A percentile compares a stretch with the other conserved stretches of the same genome.
These are phyloP conservation scores for Tachysurus fulvidraco DNA, from an alignment of 2,113 vertebrate species.

Conservation along the genomic window DNA sequence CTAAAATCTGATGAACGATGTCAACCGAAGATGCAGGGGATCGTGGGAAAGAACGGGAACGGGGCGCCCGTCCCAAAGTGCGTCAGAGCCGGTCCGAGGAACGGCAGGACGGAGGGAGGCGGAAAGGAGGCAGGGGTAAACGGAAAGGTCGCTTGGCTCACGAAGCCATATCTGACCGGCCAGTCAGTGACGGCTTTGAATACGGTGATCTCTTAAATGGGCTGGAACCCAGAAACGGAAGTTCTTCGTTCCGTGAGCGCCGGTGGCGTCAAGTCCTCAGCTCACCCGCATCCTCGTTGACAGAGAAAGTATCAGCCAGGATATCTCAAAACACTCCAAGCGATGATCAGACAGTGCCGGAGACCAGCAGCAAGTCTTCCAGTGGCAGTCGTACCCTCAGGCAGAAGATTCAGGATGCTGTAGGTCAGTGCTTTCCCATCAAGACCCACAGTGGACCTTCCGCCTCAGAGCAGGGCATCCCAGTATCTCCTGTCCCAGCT, in stretches of 20 bases:
- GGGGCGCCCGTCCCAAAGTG: conserved; percentile 77
- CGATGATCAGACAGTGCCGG: conserved; percentile 49
- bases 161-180: conserved; percentile 61
- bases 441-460: conserved; percentile 65
- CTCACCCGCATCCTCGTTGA: conserved; percentile 50
- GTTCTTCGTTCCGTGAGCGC: conserved; percentile 61
- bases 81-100: conserved; percentile 76
- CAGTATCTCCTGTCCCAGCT: conserved; percentile 36
- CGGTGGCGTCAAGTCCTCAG: conserved; percentile 66
- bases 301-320: conserved; percentile 51
- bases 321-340: conserved; percentile 35
- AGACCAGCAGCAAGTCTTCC: conserved; percentile 63
- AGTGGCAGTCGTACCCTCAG: conserved; percentile 71
- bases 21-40: conserved; percentile 69
- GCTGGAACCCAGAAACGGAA: conserved; percentile 59
- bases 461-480: conserved; percentile 56
- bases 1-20: conserved; percentile 56
- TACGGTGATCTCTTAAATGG: conserved; percentile 70
- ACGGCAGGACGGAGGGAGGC: conserved; percentile 62
- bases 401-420: conserved; percentile 81
- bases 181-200: conserved; percentile 75
- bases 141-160: conserved; percentile 68
- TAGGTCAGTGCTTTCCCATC: conserved; percentile 83
- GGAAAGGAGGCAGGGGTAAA: conserved; percentile 66
- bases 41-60: conserved; percentile 67